Percentiles rank a stretch among this genome's conserved stretches.
phyloP scores from a whole-genome alignment of 2,888 invertebrate genomes.

The Sturmia bella region DNA sequence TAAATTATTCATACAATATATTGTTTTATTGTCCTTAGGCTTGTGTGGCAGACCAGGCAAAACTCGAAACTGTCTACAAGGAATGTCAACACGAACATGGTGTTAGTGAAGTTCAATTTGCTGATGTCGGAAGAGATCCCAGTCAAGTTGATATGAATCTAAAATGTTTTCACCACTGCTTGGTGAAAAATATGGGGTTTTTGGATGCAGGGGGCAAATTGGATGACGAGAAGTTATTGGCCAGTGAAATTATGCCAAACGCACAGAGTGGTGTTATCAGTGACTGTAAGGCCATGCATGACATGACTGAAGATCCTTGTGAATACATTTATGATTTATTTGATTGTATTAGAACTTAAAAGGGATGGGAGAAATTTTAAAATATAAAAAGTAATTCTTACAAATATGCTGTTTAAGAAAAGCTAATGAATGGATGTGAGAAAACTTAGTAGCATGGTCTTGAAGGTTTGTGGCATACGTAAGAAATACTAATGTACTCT shows the following conservation, averaged over 20 bases:
- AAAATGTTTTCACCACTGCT: conserved; percentile 48
- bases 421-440: too few relatives aligned
- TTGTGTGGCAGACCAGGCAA: too few relatives aligned
- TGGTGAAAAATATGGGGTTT: conserved; percentile 31
- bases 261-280: background rate
- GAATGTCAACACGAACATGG: too few relatives aligned
- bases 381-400: too few relatives aligned
- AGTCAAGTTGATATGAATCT: conserved; percentile 29
- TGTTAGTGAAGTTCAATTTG: too few relatives aligned
- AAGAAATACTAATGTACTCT: background rate
- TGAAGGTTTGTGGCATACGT: background rate
- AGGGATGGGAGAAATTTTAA: background rate
- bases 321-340: conserved; percentile 40
- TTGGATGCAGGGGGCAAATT: conserved; percentile 49
- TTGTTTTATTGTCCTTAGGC: too few relatives aligned
- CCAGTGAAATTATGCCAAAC: background rate
- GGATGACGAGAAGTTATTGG: conserved; percentile 13
- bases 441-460: too few relatives aligned
- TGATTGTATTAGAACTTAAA: background rate
- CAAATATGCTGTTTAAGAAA: too few relatives aligned
- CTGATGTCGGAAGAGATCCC: background rate
- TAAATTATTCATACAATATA: too few relatives aligned
- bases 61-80: too few relatives aligned
- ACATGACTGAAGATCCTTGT: conserved; percentile 58
- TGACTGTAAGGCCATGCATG: conserved; percentile 60